A percentile compares a stretch with the other conserved stretches of the same genome.
These are phyloP conservation scores for Junco hyemalis DNA, from an alignment of 2,113 vertebrate genomes.

Conservation along the genomic window DNA sequence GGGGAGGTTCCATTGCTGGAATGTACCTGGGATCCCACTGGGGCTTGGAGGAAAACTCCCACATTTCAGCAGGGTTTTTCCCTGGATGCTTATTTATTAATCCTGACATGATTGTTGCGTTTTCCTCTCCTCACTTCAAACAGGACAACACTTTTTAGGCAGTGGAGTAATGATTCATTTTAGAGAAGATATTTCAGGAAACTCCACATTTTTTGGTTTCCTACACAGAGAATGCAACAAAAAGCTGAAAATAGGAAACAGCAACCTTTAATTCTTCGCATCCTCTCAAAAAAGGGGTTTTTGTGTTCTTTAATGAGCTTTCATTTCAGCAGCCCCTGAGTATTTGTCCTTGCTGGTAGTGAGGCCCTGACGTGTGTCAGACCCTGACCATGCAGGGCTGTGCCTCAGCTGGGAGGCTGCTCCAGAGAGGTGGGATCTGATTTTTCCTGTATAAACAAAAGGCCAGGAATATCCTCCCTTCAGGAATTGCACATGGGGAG, in stretches of 20 bases:
- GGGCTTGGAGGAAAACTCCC: neutral
- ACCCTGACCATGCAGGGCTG: neutral
- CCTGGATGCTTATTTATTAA: neutral
- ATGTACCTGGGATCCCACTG: neutral
- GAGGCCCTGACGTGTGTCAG: neutral
- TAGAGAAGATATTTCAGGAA: neutral
- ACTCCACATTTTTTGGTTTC: neutral
- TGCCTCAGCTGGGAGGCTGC: neutral
- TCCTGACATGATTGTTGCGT: neutral
- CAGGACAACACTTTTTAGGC: neutral
- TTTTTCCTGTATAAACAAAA: neutral
- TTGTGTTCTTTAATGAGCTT: neutral
- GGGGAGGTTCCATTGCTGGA: neutral
- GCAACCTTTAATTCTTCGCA: neutral
- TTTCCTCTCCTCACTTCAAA: neutral
- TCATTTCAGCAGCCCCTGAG: neutral
- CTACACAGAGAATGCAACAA: neutral
- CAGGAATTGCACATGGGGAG: neutral
- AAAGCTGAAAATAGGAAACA: neutral
- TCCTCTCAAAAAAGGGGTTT: neutral
- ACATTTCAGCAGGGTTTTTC: neutral
- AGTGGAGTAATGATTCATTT: neutral
- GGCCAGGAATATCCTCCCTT: neutral
- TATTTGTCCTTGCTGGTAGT: neutral
- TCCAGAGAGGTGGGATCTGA: neutral